A percentile compares a stretch with the other conserved stretches of the same genome.
Conservation (phyloP, 2,888 invertebrate genomes). For the Odontothrips loti region DNA sequence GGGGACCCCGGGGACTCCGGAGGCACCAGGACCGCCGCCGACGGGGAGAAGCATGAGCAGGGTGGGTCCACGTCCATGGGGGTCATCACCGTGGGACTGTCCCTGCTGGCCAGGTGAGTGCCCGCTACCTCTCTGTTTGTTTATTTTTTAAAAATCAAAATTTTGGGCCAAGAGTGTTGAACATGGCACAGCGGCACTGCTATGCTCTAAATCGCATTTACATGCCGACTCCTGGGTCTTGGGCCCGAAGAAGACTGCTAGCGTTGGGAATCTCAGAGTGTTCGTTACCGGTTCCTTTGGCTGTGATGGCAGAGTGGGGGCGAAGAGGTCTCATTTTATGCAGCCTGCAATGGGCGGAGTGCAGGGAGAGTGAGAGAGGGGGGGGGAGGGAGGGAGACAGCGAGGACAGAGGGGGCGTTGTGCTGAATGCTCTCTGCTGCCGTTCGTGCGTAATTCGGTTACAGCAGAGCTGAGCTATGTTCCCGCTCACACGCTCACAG, state of each 20-base stretch:
- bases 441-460: background rate
- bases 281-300: too few relatives aligned
- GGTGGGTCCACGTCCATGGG: background rate
- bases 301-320: too few relatives aligned
- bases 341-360: too few relatives aligned
- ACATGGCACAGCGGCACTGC: too few relatives aligned
- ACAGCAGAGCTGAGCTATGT: background rate
- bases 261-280: background rate
- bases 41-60: background rate
- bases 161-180: too few relatives aligned
- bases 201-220: background rate
- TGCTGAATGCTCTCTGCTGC: background rate
- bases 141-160: too few relatives aligned
- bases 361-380: too few relatives aligned
- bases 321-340: too few relatives aligned
- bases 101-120: conserved; percentile 10
- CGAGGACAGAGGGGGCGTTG: background rate
- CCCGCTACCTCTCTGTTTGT: background rate
- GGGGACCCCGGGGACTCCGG: background rate
- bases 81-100: conserved; percentile 14
- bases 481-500: background rate
- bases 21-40: too few relatives aligned
- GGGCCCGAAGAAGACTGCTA: background rate
- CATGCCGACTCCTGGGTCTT: background rate
- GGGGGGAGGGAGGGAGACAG: background rate